Percentiles rank a stretch among this genome's conserved stretches.
Evolutionary conservation across 1,140 invertebrate species (phyloP).

Genomic region (Aphelenchoides besseyi): DNA sequence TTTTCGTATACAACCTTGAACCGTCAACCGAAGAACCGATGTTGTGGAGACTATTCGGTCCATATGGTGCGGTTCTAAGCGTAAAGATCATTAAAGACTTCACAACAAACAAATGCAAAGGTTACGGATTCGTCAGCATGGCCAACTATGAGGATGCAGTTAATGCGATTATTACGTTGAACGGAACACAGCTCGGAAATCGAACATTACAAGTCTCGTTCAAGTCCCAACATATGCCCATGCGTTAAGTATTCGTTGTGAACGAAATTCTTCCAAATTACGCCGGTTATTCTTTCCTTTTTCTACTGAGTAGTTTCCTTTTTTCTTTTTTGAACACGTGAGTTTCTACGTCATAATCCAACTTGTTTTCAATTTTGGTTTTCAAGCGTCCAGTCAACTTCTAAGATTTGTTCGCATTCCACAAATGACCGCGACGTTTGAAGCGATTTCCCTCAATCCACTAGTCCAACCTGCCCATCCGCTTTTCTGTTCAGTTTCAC

Average conservation of each 20-base stretch:
- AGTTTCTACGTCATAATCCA: background rate
- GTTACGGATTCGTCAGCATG: constrained; percentile 99
- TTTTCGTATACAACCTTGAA: constrained; percentile 96
- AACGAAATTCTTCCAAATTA: background rate
- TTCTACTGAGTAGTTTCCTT: background rate
- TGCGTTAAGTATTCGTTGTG: constrained; percentile 3
- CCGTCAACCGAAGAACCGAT: constrained; percentile 97
- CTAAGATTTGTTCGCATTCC: too few relatives aligned
- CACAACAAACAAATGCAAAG: constrained; percentile 98
- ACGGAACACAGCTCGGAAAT: constrained; percentile 94
- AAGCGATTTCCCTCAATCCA: background rate
- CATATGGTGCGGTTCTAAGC: constrained; percentile 95
- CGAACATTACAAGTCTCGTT: constrained; percentile 93
- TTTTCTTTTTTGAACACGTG: background rate
- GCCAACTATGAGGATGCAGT: constrained; percentile 98
- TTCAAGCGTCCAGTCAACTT: background rate
- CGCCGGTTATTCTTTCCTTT: constrained; percentile 4
- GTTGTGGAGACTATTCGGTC: constrained; percentile 96
- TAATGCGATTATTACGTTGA: constrained; percentile 91
- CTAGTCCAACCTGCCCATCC: background rate
- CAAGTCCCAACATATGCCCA: constrained; percentile 71
- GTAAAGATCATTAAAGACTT: constrained; percentile 88
- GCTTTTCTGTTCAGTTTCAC: background rate
- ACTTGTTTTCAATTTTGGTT: background rate
- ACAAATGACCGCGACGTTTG: too few relatives aligned